Conservation (phyloP, 2,888 invertebrate genomes). For the Tenthredo notha region DNA sequence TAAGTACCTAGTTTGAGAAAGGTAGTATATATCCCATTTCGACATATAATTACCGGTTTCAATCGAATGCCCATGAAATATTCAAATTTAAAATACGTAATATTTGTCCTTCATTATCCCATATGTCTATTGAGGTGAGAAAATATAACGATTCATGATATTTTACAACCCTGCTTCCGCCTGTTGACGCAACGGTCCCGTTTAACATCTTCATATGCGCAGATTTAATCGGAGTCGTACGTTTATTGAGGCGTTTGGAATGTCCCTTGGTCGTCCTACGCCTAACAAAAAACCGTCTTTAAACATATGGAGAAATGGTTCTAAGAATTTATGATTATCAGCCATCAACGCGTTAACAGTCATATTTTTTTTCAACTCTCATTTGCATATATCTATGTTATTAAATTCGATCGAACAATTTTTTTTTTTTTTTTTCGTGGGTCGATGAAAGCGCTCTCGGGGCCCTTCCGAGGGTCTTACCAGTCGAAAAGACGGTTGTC, state of each 20-base stretch:
- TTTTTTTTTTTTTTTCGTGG: background rate
- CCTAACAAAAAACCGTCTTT: background rate
- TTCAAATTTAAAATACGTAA: conserved; percentile 8
- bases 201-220: conserved; percentile 30
- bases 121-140: conserved; percentile 10
- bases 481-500: conserved; percentile 6
- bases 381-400: conserved; percentile 46
- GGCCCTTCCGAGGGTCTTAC: conserved; percentile 13
- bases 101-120: conserved; percentile 5
- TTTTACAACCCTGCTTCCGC: conserved; percentile 45
- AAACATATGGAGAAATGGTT: conserved; percentile 32
- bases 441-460: conserved; percentile 35
- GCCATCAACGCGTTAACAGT: conserved; percentile 37
- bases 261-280: conserved; percentile 45
- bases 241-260: conserved; percentile 45
- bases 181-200: conserved; percentile 27
- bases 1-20: background rate
- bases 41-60: conserved; percentile 20
- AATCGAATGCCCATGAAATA: background rate
- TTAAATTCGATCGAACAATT: conserved; percentile 40
- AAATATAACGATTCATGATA: conserved; percentile 33
- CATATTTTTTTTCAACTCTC: conserved; percentile 36
- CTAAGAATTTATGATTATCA: conserved; percentile 49
- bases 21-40: background rate
- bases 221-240: conserved; percentile 44